These are phyloP conservation scores for Elephantulus edwardii DNA, from an alignment of 2,113 vertebrate genomes.

Conservation along the genomic window DNA sequence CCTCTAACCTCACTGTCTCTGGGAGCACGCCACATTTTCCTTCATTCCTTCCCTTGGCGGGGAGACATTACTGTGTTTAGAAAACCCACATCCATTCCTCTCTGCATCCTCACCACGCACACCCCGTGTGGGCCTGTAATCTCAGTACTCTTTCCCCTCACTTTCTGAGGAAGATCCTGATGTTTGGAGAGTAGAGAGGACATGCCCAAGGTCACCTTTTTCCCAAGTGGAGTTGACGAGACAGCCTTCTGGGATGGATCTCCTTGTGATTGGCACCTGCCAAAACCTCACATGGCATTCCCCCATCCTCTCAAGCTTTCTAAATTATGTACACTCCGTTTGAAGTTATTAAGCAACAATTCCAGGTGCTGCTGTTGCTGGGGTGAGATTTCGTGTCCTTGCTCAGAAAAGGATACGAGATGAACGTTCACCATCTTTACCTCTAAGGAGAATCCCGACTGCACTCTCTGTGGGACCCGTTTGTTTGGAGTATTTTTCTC, in stretches of 20 bases:
- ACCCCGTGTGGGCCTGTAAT: background rate
- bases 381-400: background rate
- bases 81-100: background rate
- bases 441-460: no score
- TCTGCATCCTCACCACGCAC: accelerated
- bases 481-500: no score
- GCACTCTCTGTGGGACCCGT: no score
- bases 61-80: no score
- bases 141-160: background rate
- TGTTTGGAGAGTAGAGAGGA: background rate
- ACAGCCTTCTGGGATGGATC: background rate
- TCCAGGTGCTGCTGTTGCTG: slow-evolving; percentile 49
- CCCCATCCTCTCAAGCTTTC: background rate
- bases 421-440: no score
- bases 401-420: no score
- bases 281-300: background rate
- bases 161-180: background rate
- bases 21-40: no score
- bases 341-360: background rate
- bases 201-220: background rate
- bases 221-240: background rate
- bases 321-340: background rate
- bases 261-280: slow-evolving; percentile 40
- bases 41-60: background rate
- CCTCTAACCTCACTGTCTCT: background rate